These are phyloP conservation scores for Eolophus roseicapilla DNA, from an alignment of 2,113 vertebrate genomes.

Conservation along the genomic window DNA sequence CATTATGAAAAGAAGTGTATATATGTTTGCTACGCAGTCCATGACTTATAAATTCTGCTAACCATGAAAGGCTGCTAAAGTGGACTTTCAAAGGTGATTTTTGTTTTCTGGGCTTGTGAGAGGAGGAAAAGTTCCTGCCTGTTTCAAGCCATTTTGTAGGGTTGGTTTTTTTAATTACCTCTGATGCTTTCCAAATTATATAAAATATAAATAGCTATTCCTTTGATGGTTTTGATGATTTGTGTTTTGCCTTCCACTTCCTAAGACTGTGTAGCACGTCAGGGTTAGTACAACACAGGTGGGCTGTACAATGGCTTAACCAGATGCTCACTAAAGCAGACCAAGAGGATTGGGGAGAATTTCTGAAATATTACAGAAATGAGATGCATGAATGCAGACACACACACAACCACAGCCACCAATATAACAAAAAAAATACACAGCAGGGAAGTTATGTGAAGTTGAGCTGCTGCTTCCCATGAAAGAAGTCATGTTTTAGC, in stretches of 20 bases:
- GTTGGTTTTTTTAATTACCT: neutral
- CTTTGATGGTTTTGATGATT: neutral
- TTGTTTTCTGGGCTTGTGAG: slow-evolving; percentile 1
- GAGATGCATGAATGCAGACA: neutral
- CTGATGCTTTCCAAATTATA: slow-evolving; percentile 16
- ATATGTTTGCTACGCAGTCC: neutral
- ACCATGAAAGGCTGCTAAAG: slow-evolving; percentile 19
- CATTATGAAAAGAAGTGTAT: slow-evolving; percentile 1
- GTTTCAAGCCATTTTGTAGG: neutral
- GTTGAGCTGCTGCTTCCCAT: neutral
- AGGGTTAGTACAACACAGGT: neutral
- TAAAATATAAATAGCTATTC: neutral
- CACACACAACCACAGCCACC: neutral
- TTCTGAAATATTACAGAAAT: neutral
- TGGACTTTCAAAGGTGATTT: slow-evolving; percentile 13
- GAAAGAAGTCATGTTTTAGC: neutral
- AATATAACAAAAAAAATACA: neutral
- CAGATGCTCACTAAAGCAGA: neutral
- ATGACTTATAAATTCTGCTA: slow-evolving; percentile 12
- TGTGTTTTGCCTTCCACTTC: slow-evolving; percentile 41
- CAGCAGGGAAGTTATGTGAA: neutral
- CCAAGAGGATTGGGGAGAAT: neutral
- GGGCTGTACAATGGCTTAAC: neutral
- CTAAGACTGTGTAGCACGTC: neutral
- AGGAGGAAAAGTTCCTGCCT: neutral